Evolutionary conservation across 1,140 invertebrate genomes (phyloP).

Genomic region (Anthonomus grandis): DNA sequence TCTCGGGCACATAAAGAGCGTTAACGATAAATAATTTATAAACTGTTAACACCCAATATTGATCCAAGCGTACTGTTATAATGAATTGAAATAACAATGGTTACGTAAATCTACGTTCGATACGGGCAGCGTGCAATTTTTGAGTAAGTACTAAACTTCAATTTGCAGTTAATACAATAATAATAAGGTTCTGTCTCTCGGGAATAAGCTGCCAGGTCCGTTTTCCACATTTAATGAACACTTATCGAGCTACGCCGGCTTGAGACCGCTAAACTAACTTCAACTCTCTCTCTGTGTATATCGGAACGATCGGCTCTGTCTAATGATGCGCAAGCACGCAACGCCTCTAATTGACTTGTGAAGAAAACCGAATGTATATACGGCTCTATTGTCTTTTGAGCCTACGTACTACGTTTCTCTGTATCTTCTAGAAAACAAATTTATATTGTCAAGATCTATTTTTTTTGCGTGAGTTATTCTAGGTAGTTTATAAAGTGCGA

Average conservation of each 20-base stretch:
- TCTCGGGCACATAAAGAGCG: not conserved
- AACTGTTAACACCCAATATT: slow-evolving; percentile 9
- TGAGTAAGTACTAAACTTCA: slow-evolving; percentile 24
- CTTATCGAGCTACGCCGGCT: slow-evolving; percentile 12
- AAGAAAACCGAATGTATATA: slow-evolving; percentile 40
- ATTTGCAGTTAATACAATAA: slow-evolving; percentile 36
- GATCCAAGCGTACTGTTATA: slow-evolving; percentile 2
- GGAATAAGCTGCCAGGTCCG: slow-evolving; percentile 22
- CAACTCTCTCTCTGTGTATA: slow-evolving; percentile 19
- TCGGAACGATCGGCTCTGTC: slow-evolving; percentile 18
- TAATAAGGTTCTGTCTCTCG: slow-evolving; percentile 23
- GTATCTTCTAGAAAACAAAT: too few relatives aligned
- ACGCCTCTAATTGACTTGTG: slow-evolving; percentile 45
- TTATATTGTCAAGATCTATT: too few relatives aligned
- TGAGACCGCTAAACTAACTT: slow-evolving; percentile 16
- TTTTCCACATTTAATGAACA: slow-evolving; percentile 32
- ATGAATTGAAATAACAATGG: slow-evolving; percentile 29
- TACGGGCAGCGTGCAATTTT: slow-evolving; percentile 23
- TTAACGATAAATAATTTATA: slow-evolving; percentile 1
- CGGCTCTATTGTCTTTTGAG: slow-evolving; percentile 15
- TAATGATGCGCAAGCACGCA: slow-evolving; percentile 43
- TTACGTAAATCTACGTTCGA: slow-evolving; percentile 2
- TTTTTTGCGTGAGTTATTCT: too few relatives aligned
- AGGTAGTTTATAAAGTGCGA: too few relatives aligned
- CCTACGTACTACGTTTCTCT: too few relatives aligned